Base-by-base conservation (phyloP, 2,797 vertebrate species). In the Florisuga fusca region DNA sequence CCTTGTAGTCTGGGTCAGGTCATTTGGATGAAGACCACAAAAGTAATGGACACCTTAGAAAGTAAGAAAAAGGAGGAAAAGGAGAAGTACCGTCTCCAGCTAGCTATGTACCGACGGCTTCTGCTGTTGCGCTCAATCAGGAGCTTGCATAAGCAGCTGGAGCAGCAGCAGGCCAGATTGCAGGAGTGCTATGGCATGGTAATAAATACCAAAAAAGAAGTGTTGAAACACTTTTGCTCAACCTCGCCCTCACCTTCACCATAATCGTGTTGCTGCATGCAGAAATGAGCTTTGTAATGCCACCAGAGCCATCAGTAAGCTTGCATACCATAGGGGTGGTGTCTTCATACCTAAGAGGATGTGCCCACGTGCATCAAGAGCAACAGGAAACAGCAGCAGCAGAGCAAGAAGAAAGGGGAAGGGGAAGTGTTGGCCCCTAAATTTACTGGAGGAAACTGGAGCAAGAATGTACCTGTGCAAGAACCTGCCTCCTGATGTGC, bases 81-180 rank as follows among this genome's bases (percentile, higher is more conserved):
- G 66, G 90, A 96, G 75, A 95, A 87, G 58, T 95, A 93, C 57
- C 72, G 74, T 6, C 84, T 89, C n/a, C 72, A 90, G 71, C 9
- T 87, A 78, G 84, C 81, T 5, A 81, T 97, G 91, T 85, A 93
- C 83, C 87, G 94, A 15, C 85, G 96, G 33, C 93, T 96, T 36
- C 66, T 95, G 59, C 89, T 97, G 19, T 2, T 97, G 90, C 95
- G 89, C 77, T 97, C 96, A 0, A 95, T 85, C 79, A 93, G 68
- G 46, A 94, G 78, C 33, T 91, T 96, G 84, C 89, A 76, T 3
- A 69, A 94, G 90, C 96, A 97, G 80, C 92, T 96, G 74, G 92
- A 97, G 68, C 95, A 95, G 79, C 82, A 96, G 66, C 75, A 81
- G 74, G 90, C 66, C 84, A 92, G 93, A 46, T 34, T 93, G 84